phyloP scores from a whole-genome alignment of 2,888 invertebrate genomes.

The Drosophila birchii region DNA sequence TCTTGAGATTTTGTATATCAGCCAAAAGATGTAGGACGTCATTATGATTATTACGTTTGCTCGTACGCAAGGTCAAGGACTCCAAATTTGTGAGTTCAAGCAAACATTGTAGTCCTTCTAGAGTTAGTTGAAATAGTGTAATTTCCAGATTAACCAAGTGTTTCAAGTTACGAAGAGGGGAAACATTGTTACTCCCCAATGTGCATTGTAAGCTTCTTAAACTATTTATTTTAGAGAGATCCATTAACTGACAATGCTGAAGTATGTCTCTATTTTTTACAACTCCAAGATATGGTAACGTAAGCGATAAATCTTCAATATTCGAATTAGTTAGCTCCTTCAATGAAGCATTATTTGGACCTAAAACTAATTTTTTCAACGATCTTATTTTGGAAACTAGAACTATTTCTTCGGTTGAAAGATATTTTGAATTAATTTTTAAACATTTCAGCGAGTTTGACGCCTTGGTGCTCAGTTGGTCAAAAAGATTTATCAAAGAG shows the following conservation, averaged over 20 bases:
- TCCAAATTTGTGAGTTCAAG: not conserved
- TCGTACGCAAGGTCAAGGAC: not conserved
- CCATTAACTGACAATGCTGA: no score
- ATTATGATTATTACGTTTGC: no score
- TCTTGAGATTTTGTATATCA: not conserved
- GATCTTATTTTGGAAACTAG: not conserved
- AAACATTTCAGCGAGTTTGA: not conserved
- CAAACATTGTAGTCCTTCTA: not conserved
- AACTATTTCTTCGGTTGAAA: not conserved
- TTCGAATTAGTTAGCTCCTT: not conserved
- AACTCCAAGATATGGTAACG: not conserved
- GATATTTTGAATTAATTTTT: rapidly evolving
- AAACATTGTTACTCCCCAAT: not conserved
- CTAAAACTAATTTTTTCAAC: not conserved
- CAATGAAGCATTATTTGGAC: not conserved
- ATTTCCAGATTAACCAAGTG: not conserved
- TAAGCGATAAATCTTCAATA: not conserved
- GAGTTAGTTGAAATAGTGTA: rapidly evolving
- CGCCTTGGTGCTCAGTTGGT: not conserved
- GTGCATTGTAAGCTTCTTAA: not conserved
- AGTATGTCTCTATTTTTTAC: no score
- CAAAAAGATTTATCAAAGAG: not conserved
- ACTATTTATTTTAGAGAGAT: not conserved
- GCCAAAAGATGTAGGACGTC: not conserved
- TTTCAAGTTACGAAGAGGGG: not conserved